Base-by-base conservation (phyloP, 2,888 invertebrate species). In the Mesorhabditis sp. region DNA sequence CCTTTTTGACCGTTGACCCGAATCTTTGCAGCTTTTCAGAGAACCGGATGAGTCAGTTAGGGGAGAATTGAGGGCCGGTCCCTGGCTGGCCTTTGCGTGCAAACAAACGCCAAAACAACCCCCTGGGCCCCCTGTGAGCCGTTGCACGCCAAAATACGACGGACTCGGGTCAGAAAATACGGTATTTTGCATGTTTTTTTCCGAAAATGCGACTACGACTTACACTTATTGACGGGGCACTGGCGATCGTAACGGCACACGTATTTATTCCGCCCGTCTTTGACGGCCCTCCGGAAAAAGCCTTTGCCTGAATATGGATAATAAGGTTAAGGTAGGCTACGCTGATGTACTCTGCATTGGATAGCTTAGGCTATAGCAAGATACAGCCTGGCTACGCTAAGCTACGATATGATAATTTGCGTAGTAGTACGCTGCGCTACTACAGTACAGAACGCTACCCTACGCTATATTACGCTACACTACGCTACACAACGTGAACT, bases 181-280 rank as follows among this genome's bases (percentile, higher is more conserved):
- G n/a, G 10, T 10, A 10, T n/a, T 42, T 64, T 13, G n/a, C n/a
- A 2, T 50, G 10, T 50, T 50, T 50, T 50, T 50, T 50, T 50
- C 58, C 58, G 10, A 50, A 50, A 50, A 10, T 13, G n/a, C 7
- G 58, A 50, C 58, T 50, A 13, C n/a, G 58, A 72, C 78, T 73
- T 62, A 82, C 82, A 79, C 72, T 82, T 82, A 67, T 72, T 82
- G 6, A 83, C 82, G 50, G 76, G 76, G 65, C 83, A 83, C 42
- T 74, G 74, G 65, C 76, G 80, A 42, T 82, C 82, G 63, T 82
- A 83, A 45, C 83, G 72, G 67, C 83, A 83, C 62, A 81, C 77
- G 68, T 83, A 83, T 67, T 83, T 83, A 69, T 83, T 83, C 43
- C 82, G 67, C 4, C 83, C 83, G 62, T 83, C 81, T 73, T 83